Evolutionary conservation across 1,140 invertebrate species (phyloP).

Genomic region (Mactra quadrangularis): DNA sequence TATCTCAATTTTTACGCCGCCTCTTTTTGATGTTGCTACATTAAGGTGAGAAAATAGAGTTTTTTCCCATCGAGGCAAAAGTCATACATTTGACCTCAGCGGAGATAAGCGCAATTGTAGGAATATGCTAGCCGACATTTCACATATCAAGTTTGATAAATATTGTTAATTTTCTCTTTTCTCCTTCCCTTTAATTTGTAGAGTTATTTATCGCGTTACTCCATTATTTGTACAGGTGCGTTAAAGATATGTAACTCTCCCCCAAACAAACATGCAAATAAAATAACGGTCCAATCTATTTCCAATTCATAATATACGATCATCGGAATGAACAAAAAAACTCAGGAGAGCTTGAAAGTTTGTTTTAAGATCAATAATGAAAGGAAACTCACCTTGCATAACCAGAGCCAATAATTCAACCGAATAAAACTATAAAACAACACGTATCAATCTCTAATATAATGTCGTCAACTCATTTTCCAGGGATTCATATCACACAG

Average conservation of each 20-base stretch:
- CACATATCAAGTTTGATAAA: slow-evolving; percentile 14
- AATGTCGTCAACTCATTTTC: slow-evolving; percentile 52
- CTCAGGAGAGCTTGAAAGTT: not conserved
- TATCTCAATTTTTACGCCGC: no score
- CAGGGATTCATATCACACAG: slow-evolving; percentile 34
- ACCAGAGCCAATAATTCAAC: slow-evolving; percentile 54
- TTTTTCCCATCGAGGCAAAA: not conserved
- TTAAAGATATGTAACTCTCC: slow-evolving; percentile 1
- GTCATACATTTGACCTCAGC: not conserved
- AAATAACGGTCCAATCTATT: no score
- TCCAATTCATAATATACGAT: no score
- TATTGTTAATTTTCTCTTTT: slow-evolving; percentile 5
- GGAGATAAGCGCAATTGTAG: no score
- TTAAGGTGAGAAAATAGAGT: no score
- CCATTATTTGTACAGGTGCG: slow-evolving; percentile 18
- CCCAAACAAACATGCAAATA: no score
- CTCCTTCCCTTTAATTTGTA: not conserved
- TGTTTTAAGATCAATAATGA: slow-evolving; percentile 2
- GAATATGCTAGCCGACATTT: not conserved
- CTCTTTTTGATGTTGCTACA: no score
- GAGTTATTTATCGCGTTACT: not conserved
- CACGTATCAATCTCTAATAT: slow-evolving; percentile 40
- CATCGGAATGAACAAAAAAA: not conserved
- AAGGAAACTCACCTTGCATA: slow-evolving; percentile 47
- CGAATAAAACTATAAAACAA: slow-evolving; percentile 46